Evolutionary conservation across 2,888 invertebrate genomes (phyloP), one percentile per base, ranked within the genome.

Genomic region (Zootermopsis nevadensis): DNA sequence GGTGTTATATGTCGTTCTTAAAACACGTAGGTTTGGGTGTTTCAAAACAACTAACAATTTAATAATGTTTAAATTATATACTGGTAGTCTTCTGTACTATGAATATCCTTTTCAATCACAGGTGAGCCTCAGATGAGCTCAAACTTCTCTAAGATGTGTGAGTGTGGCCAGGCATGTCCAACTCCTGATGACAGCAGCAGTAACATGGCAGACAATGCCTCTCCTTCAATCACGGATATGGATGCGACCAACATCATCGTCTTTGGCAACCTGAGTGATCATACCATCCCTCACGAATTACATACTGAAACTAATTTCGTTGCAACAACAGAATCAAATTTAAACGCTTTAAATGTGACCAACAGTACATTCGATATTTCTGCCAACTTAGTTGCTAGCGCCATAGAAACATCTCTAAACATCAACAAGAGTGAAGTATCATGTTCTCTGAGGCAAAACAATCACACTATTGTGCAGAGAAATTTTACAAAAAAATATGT

Each of bases 81-180:
- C 19, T 67, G 67, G 30, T 12, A 67, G 30, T 67, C 19, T 74
- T 8, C 12, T 30, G 15, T 24, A 74, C 8, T 2, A n/a, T n/a
- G 24, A 33, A 24, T 38, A 74, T 74, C 24, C 27, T 48, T 48
- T 15, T 15, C 48, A 27, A 60, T 85, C 85, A 42, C 85, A 85
- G 80, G 85, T 66, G 83, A 83, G 53, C 77, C 85, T 42, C 80
- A 83, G 31, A 84, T 90, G 7, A 91, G 89, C 84, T 91, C 91
- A 84, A 91, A 91, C 86, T 86, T 87, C 80, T 86, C 87, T 8
- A 90, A 91, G 67, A 90, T 92, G 82, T 92, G 92, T 84, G 91
- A 91, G 86, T 92, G 92, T 86, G 91, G 91, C 19, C 89, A 91
- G 2, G 90, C 90, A 86, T 91, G 91, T 84, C 90, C 90, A 30